Evolutionary conservation across 2,888 invertebrate genomes (phyloP), one percentile per base, ranked within the genome.

Genomic region (Bombylius major): DNA sequence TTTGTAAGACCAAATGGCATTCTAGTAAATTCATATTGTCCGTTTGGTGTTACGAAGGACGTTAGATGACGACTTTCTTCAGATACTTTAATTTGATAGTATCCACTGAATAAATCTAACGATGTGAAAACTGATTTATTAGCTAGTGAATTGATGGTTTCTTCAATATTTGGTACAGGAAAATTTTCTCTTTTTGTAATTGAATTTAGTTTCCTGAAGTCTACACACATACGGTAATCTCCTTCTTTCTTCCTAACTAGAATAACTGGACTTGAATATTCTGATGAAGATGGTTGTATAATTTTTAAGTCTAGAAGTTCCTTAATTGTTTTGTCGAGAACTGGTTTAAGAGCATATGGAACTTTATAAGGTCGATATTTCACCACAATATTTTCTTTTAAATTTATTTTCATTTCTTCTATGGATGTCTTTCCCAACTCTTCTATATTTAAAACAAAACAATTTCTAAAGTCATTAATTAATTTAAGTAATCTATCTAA

Each of bases 41-140:
- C 60, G 47, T 57, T 11, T n/a, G 60, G 57, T 11, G 62, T 62
- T 4, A 62, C 61, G 51, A 61, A 62, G 11, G 59, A 53, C 5
- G 60, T 62, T 34, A 49, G 61, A 50, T 58, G 55, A n/a, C 54
- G 55, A 12, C 60, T 60, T 3, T 59, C 56, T 14, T 54, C 54
- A 6, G 55, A 46, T 39, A 61, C 53, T 4, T 23, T 47, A 4
- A 61, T 47, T n/a, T 61, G 63, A 53, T 59, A 50, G 44, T 60
- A 62, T 7, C 61, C 62, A 48, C 57, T 59, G 34, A 51, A 53
- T 13, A 61, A 44, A 52, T 63, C 62, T 8, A 63, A 47, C 14
- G n/a, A n/a, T n/a, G n/a, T n/a, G n/a, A n/a, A n/a, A n/a, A n/a
- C n/a, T n/a, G n/a, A n/a, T n/a, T n/a, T 62, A 8, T 55, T 56